Conservation (phyloP, 2,888 invertebrate genomes). For the Laspeyria flexula region DNA sequence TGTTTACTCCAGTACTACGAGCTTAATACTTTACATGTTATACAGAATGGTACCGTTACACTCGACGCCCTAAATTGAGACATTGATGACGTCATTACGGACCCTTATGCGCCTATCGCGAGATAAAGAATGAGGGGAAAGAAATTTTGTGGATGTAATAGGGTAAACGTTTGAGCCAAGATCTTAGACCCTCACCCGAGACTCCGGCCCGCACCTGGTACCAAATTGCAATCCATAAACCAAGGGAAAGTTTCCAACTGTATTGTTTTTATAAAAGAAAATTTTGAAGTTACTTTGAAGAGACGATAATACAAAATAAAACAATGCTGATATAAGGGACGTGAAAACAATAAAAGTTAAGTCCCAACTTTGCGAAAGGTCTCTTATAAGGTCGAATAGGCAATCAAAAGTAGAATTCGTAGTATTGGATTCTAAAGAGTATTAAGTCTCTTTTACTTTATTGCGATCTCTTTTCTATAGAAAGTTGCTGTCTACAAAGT, state of each 20-base stretch:
- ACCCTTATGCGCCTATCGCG: constrained; percentile 4
- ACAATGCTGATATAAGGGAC: constrained; percentile 13
- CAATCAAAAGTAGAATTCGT: constrained; percentile 30
- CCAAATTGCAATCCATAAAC: constrained; percentile 17
- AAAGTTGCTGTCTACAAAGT: constrained; percentile 20
- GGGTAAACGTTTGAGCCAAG: constrained; percentile 9
- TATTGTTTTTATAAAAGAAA: constrained; percentile 7
- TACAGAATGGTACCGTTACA: constrained; percentile 14
- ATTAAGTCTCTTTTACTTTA: constrained; percentile 22
- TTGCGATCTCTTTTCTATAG: constrained; percentile 15
- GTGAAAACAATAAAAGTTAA: constrained; percentile 36
- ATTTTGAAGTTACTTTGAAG: constrained; percentile 8
- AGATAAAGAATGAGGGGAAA: constrained; percentile 10
- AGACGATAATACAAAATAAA: constrained; percentile 13
- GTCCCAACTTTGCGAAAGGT: constrained; percentile 26
- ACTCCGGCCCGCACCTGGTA: constrained; percentile 11
- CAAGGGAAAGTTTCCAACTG: constrained; percentile 2
- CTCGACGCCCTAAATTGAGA: constrained; percentile 1
- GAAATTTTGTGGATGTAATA: constrained; percentile 11
- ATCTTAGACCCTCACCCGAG: constrained; percentile 4
- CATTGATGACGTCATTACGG: constrained; percentile 11
- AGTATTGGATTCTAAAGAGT: constrained; percentile 21
- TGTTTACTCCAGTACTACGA: constrained; percentile 34
- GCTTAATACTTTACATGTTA: constrained; percentile 22
- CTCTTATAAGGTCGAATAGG: constrained; percentile 31